Percentiles rank a stretch among this genome's conserved stretches.
These are phyloP conservation scores for Erpetoichthys calabaricus DNA, from an alignment of 2,797 vertebrate species.

Conservation along the genomic window DNA sequence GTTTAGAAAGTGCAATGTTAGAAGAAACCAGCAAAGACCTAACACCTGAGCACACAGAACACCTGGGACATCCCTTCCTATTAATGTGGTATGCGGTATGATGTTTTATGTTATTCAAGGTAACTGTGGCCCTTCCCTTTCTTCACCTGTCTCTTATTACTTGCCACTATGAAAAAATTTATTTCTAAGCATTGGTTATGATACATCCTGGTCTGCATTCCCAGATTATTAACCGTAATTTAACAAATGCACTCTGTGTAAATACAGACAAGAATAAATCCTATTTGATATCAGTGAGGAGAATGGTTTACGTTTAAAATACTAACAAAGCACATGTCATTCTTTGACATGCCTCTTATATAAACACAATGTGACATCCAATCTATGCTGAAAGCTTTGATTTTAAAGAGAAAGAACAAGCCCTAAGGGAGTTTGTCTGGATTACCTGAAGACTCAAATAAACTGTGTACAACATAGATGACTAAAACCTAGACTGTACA, in stretches of 20 bases:
- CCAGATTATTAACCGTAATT: neutral
- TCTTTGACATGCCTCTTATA: neutral
- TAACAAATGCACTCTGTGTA: constrained; percentile 3
- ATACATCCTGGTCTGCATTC: neutral
- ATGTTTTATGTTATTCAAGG: too few species aligned
- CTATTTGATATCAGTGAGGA: neutral
- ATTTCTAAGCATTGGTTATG: constrained; percentile 3
- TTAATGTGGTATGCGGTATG: too few species aligned
- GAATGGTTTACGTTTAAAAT: constrained; percentile 12
- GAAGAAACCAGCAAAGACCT: too few species aligned
- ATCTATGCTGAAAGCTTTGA: constrained; percentile 1
- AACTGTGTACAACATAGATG: neutral
- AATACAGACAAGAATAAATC: constrained; percentile 1
- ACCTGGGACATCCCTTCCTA: too few species aligned
- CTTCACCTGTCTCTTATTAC: constrained; percentile 3
- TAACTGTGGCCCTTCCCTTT: too few species aligned
- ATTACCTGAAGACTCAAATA: neutral
- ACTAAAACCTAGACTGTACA: neutral
- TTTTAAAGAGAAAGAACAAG: constrained; percentile 6
- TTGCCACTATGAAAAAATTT: neutral
- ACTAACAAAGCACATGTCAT: constrained; percentile 2
- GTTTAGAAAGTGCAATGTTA: too few species aligned
- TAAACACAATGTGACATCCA: neutral
- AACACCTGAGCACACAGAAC: too few species aligned
- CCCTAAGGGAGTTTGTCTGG: constrained; percentile 2